These are phyloP conservation scores for Austrolebias charrua DNA, from an alignment of 2,797 vertebrate genomes.

Conservation along the genomic window DNA sequence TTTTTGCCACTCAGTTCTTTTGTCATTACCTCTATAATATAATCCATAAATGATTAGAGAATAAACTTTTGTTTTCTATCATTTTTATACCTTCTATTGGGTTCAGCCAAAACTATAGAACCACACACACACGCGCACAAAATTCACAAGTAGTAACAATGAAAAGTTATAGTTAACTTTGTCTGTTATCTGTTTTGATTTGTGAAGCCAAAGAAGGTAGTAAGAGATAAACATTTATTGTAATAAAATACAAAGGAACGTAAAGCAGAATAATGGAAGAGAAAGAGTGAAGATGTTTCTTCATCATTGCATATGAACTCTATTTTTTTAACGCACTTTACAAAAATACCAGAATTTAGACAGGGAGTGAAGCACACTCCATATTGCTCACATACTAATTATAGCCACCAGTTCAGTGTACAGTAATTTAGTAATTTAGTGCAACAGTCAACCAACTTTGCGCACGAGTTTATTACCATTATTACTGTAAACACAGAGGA, in stretches of 20 bases:
- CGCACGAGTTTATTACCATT: too few relatives aligned
- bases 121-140: neutral
- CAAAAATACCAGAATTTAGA: neutral
- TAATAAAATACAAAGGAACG: slow-evolving; percentile 54
- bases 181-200: slow-evolving; percentile 37
- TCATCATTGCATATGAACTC: neutral
- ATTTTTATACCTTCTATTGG: slow-evolving; percentile 39
- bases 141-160: slow-evolving; percentile 9
- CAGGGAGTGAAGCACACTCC: neutral
- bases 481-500: too few relatives aligned
- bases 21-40: too few relatives aligned
- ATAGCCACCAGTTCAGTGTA: slow-evolving; percentile 5
- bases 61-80: slow-evolving; percentile 44
- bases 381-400: slow-evolving; percentile 9
- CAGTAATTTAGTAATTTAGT: slow-evolving; percentile 21
- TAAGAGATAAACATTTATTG: slow-evolving; percentile 46
- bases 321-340: neutral
- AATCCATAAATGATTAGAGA: slow-evolving; percentile 38
- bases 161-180: slow-evolving; percentile 36
- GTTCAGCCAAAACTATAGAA: slow-evolving; percentile 49
- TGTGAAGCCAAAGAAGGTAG: slow-evolving; percentile 27
- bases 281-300: slow-evolving; percentile 6
- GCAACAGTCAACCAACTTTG: slow-evolving; percentile 2
- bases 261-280: slow-evolving; percentile 22
- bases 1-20: slow-evolving; percentile 26